phyloP scores from a whole-genome alignment of 2,113 vertebrate genomes.

The Hypocryptadius cinnamomeus region DNA sequence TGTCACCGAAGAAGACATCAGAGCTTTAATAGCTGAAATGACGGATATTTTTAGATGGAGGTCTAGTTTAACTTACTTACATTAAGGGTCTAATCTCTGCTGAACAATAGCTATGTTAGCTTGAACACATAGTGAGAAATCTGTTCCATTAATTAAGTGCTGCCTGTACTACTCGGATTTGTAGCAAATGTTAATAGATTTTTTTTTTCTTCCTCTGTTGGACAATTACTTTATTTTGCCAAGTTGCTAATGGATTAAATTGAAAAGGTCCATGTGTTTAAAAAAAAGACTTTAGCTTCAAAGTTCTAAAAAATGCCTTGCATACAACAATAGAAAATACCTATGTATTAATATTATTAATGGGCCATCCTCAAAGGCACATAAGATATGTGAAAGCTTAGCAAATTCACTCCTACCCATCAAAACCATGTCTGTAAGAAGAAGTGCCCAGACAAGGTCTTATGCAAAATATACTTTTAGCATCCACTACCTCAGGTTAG shows the following conservation, averaged over 20 bases:
- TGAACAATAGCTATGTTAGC: slow-evolving; percentile 54
- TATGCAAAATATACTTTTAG: background rate
- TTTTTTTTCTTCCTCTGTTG: slow-evolving; percentile 41
- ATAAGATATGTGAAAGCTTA: background rate
- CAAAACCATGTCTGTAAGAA: background rate
- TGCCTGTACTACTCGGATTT: slow-evolving; percentile 45
- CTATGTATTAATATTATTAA: slow-evolving; percentile 44
- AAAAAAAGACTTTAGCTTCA: slow-evolving; percentile 25
- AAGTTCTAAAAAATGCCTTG: slow-evolving; percentile 33
- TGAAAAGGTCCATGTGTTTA: background rate
- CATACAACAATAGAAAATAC: slow-evolving; percentile 28
- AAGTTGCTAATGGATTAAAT: slow-evolving; percentile 53
- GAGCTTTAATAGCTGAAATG: slow-evolving; percentile 58
- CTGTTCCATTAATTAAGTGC: slow-evolving; percentile 63
- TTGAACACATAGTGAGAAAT: slow-evolving; percentile 59
- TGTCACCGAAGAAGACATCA: slow-evolving; percentile 57
- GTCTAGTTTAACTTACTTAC: slow-evolving; percentile 62
- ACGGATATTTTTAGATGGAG: slow-evolving; percentile 64
- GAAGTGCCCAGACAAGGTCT: background rate
- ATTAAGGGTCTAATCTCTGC: slow-evolving; percentile 58
- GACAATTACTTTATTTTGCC: slow-evolving; percentile 62
- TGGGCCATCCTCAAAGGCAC: background rate
- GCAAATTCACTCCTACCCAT: slow-evolving; percentile 1
- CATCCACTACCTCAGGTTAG: background rate
- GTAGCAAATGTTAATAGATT: slow-evolving; percentile 63